These are phyloP conservation scores for Argyrosomus regius DNA, from an alignment of 2,797 vertebrate genomes.

Conservation along the genomic window DNA sequence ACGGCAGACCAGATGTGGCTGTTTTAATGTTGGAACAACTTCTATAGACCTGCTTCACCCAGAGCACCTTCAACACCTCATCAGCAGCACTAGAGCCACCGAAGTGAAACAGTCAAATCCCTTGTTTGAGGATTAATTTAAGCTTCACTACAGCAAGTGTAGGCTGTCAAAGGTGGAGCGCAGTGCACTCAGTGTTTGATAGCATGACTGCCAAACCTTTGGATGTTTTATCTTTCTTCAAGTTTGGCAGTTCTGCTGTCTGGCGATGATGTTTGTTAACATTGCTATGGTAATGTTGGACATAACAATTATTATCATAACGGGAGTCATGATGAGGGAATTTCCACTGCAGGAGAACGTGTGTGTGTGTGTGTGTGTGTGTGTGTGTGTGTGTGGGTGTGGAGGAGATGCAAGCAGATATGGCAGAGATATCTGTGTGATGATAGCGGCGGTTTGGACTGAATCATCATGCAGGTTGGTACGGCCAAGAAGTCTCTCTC, in stretches of 20 bases:
- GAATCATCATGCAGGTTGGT: constrained; percentile 47
- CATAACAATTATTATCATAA: constrained; percentile 72
- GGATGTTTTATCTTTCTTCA: constrained; percentile 60
- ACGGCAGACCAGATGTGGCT: constrained; percentile 70
- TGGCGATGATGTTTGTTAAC: constrained; percentile 66
- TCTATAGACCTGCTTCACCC: constrained; percentile 30
- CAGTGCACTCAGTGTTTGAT: constrained; percentile 10
- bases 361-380: not conserved
- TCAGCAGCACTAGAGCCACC: constrained; percentile 32
- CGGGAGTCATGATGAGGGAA: constrained; percentile 65
- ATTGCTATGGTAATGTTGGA: constrained; percentile 74
- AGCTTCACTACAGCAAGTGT: constrained; percentile 22
- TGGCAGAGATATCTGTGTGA: constrained; percentile 53
- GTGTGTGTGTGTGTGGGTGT: constrained; percentile 25
- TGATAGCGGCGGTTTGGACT: constrained; percentile 64
- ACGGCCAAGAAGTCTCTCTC: constrained; percentile 35
- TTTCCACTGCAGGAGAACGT: constrained; percentile 64
- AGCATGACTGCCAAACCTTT: constrained; percentile 46
- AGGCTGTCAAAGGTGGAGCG: not conserved
- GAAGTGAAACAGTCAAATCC: constrained; percentile 28
- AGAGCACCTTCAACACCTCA: constrained; percentile 48
- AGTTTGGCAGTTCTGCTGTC: constrained; percentile 54
- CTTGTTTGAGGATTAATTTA: constrained; percentile 20
- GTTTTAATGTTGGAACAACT: constrained; percentile 52
- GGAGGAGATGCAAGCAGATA: constrained; percentile 42